Evolutionary conservation across 2,888 invertebrate genomes (phyloP).

Genomic region (Andrena dorsata): DNA sequence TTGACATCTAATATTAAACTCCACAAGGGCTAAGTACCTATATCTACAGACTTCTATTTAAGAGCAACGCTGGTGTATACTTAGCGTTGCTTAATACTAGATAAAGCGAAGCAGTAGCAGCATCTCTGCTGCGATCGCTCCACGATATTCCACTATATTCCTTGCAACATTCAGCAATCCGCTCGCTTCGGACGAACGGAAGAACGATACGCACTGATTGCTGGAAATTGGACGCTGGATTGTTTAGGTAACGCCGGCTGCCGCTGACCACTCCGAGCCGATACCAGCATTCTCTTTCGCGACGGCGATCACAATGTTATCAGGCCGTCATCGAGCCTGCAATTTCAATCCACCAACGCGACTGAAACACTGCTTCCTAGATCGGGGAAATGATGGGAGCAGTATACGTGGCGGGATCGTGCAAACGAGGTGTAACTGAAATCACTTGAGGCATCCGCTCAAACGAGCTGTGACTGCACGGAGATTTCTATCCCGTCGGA

Average conservation of each 20-base stretch:
- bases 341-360: conserved; percentile 67
- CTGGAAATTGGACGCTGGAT: conserved; percentile 64
- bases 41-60: not conserved
- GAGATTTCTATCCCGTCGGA: conserved; percentile 68
- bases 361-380: conserved; percentile 78
- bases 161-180: not conserved
- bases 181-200: conserved; percentile 22
- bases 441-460: conserved; percentile 73
- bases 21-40: no score
- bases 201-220: conserved; percentile 56
- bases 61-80: not conserved
- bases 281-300: conserved; percentile 44
- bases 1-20: not conserved
- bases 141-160: not conserved
- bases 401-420: conserved; percentile 68
- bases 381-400: conserved; percentile 74
- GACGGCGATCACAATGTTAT: conserved; percentile 73
- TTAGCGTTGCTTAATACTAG: not conserved
- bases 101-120: not conserved
- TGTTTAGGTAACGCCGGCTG: conserved; percentile 48
- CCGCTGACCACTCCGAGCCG: conserved; percentile 28
- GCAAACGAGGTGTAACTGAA: conserved; percentile 79
- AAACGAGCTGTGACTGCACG: conserved; percentile 77
- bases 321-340: conserved; percentile 70
- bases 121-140: not conserved